Base-by-base conservation (phyloP, 2,888 invertebrate species). In the Ferdinandea cuprea region DNA sequence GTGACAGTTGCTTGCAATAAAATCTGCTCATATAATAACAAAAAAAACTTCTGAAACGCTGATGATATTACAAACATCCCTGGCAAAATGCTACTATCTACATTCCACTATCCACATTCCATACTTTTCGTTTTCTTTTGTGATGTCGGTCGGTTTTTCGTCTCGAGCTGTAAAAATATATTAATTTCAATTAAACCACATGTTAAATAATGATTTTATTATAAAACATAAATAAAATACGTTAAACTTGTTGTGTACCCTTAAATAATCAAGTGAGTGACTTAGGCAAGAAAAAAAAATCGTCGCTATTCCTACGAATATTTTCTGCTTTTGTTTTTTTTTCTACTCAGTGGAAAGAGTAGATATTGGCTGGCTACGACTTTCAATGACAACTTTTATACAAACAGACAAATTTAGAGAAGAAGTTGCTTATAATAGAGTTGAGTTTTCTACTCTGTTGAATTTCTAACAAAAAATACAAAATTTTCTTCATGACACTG, bases 51-150 rank as follows among this genome's bases (percentile, higher is more conserved):
- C 9, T 32, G 32, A 6, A 32, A 4, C 8, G 2, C 32, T 8
- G 9, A 28, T 28, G n/a, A 35, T 17, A 3, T 9, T 9, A 17
- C 44, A 19, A 28, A 42, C 71, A 71, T 42, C 71, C 59, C 71
- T 71, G 71, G 8, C 6, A 40, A 19, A 40, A 32, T 21, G 48
- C 40, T 59, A 11, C n/a, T 40, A 40, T 9, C 19, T 50, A 30
- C 13, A 32, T 54, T 54, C 63, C 63, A 46, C 63, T 4, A 73
- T 65, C 54, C 46, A 73, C 61, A 35, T 50, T 63, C 65, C 40
- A 73, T 48, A 74, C 58, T 58, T 52, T 59, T 71, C 40, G 35
- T 61, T 61, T 61, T 54, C 44, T 76, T 52, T 76, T 76, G 68
- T 61, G 54, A 42, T 66, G 32, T 46, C 40, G 54, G 68, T 69